Evolutionary conservation across 2,797 vertebrate species (phyloP).

Genomic region (Leptodactylus fallax): DNA sequence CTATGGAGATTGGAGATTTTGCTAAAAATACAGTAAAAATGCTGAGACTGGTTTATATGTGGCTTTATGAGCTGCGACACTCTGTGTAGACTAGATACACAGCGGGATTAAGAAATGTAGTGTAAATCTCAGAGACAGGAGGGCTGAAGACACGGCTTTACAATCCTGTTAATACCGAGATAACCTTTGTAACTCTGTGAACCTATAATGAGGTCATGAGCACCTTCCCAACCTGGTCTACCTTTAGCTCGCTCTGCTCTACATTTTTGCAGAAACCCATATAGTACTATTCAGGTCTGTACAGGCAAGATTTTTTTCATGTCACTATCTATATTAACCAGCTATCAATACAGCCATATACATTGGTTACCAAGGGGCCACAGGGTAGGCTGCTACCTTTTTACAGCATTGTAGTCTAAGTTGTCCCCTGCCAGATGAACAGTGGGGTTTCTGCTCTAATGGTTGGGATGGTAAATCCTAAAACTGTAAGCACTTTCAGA

Average conservation of each 20-base stretch:
- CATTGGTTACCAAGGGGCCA: too few species aligned
- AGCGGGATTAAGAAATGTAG: constrained; percentile 6
- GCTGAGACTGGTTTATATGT: background rate
- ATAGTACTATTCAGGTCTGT: background rate
- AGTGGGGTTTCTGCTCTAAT: too few species aligned
- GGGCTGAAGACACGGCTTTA: background rate
- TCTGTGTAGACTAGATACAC: background rate
- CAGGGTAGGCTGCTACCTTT: too few species aligned
- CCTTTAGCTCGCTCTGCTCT: background rate
- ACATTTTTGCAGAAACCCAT: background rate
- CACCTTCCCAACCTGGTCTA: background rate
- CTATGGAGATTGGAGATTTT: too few species aligned
- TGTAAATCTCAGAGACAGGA: constrained; percentile 1
- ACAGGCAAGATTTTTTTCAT: too few species aligned
- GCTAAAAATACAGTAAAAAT: too few species aligned
- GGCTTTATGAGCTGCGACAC: background rate
- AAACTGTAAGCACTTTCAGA: too few species aligned
- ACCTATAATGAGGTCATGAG: background rate
- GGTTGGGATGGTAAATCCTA: too few species aligned
- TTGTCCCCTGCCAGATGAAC: too few species aligned
- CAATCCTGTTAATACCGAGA: constrained; percentile 3
- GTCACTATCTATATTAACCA: too few species aligned
- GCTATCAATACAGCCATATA: too few species aligned
- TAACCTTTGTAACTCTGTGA: constrained; percentile 17
- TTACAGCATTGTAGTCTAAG: too few species aligned